Evolutionary conservation across 2,797 vertebrate species (phyloP).

Genomic region (Anguilla megastoma): DNA sequence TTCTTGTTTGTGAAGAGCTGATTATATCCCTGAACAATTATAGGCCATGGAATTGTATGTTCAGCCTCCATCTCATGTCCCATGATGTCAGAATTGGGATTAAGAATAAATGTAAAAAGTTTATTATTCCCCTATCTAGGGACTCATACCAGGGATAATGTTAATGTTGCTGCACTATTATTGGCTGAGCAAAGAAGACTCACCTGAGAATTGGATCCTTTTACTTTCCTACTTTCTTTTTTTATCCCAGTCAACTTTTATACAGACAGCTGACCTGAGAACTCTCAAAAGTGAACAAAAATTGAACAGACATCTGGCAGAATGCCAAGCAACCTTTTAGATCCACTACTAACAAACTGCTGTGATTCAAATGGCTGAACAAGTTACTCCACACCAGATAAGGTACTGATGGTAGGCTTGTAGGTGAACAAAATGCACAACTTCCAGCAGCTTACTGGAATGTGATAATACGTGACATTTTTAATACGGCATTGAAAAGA

Average conservation of each 20-base stretch:
- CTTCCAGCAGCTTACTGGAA: not conserved
- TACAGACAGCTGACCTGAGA: not conserved
- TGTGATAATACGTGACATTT: not conserved
- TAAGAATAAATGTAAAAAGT: not conserved
- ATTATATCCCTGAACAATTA: not conserved
- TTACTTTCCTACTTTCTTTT: not conserved
- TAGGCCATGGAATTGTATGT: not conserved
- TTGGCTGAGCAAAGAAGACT: not conserved
- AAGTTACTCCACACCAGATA: not conserved
- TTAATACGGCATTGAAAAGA: not conserved
- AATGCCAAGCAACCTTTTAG: constrained; percentile 6
- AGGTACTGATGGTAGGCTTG: not conserved
- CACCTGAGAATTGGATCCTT: not conserved
- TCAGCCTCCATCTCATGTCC: not conserved
- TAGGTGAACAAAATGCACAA: not conserved
- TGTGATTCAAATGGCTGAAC: not conserved
- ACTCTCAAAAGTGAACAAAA: not conserved
- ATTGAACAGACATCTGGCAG: not conserved
- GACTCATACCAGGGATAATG: not conserved
- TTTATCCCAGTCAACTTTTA: not conserved
- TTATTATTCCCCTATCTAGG: not conserved
- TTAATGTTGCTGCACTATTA: not conserved
- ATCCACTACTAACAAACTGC: constrained; percentile 11
- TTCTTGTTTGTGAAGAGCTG: not conserved
- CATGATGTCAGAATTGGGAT: not conserved